Evolutionary conservation across 1,140 invertebrate species (phyloP).

Genomic region (Orchesella cincta): DNA sequence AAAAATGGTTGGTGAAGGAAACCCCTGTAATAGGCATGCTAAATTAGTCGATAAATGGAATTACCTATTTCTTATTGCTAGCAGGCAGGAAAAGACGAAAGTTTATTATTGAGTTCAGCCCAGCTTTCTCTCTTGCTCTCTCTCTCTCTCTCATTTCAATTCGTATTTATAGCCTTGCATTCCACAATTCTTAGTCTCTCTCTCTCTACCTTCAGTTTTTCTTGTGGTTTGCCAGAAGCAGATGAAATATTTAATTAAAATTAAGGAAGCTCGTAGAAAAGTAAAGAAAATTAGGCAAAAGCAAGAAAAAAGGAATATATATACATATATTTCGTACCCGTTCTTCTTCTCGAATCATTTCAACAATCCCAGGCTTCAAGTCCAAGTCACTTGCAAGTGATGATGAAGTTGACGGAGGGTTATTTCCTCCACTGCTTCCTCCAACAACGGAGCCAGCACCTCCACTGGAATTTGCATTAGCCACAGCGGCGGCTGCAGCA

Average conservation of each 20-base stretch:
- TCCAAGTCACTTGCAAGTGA: slow-evolving; percentile 74
- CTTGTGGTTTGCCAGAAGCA: neutral
- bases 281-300: neutral
- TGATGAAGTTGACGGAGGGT: slow-evolving; percentile 54
- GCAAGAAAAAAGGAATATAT: slow-evolving; percentile 1
- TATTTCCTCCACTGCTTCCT: slow-evolving; percentile 35
- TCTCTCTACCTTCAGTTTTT: neutral
- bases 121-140: slow-evolving; percentile 31
- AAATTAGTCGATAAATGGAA: neutral
- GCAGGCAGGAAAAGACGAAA: neutral
- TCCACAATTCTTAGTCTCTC: slow-evolving; percentile 26
- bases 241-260: slow-evolving; percentile 31
- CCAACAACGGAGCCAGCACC: neutral
- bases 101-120: neutral
- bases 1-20: neutral
- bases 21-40: neutral
- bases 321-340: slow-evolving; percentile 76
- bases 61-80: neutral
- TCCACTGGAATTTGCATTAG: slow-evolving; percentile 17
- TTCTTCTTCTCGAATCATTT: slow-evolving; percentile 93
- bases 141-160: slow-evolving; percentile 32
- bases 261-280: neutral
- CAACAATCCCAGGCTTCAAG: slow-evolving; percentile 88
- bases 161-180: slow-evolving; percentile 23
- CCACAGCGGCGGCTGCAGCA: slow-evolving; percentile 33